A percentile compares a stretch with the other conserved stretches of the same genome.
Evolutionary conservation across 2,797 vertebrate species (phyloP).

Genomic region (Muscicapa striata): DNA sequence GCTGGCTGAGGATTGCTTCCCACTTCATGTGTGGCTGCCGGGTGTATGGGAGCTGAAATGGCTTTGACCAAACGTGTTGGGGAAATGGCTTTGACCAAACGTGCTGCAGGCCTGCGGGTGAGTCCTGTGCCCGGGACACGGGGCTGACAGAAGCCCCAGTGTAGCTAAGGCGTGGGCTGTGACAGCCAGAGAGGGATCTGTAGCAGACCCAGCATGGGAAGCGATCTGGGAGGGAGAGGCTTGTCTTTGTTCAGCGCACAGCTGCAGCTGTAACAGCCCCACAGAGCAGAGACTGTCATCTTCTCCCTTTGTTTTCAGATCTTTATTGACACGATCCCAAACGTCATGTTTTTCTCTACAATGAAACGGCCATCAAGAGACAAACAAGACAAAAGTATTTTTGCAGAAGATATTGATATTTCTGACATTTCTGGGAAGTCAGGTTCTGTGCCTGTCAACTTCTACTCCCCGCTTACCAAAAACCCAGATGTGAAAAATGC

Average conservation of each 20-base stretch:
- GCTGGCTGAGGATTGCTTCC: background rate
- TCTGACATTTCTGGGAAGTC: conserved; percentile 94
- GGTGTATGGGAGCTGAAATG: background rate
- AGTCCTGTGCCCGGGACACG: background rate
- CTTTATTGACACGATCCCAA: conserved; percentile 93
- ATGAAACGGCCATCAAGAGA: conserved; percentile 92
- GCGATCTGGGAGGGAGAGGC: background rate
- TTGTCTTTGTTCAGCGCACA: background rate
- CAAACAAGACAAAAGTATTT: conserved; percentile 84
- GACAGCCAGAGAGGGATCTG: background rate
- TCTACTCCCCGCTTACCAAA: conserved; percentile 88
- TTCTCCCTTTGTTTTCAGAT: conserved; percentile 75
- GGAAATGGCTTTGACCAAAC: background rate
- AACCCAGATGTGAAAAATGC: conserved; percentile 92
- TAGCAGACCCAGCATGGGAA: background rate
- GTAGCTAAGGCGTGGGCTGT: background rate
- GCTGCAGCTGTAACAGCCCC: background rate
- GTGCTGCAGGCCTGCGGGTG: background rate
- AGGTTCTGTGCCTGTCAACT: conserved; percentile 78
- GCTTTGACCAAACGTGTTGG: background rate
- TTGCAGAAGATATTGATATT: conserved; percentile 89
- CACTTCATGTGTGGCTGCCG: accelerated
- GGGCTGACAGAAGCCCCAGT: background rate
- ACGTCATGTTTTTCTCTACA: conserved; percentile 94
- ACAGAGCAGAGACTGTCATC: background rate